These are phyloP conservation scores for Promerops cafer DNA, from an alignment of 2,113 vertebrate genomes.

Conservation along the genomic window DNA sequence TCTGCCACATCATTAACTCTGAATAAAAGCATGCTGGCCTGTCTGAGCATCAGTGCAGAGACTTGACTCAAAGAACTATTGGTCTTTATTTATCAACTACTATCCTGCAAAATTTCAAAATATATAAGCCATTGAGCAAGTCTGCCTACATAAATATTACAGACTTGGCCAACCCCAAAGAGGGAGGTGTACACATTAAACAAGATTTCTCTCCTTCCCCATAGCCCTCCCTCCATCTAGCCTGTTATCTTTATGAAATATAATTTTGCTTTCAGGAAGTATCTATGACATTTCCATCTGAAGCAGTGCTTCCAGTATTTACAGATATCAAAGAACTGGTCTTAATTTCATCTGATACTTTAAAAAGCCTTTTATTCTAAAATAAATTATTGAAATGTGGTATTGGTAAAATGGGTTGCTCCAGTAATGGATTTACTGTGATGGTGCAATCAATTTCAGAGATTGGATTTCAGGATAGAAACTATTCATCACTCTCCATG, in stretches of 20 bases:
- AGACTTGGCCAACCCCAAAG: neutral
- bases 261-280: conserved; percentile 57
- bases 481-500: conserved; percentile 58
- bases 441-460: conserved; percentile 58
- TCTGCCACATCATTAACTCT: neutral
- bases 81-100: neutral
- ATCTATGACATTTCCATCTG: conserved; percentile 11
- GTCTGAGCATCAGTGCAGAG: neutral
- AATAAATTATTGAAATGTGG: conserved; percentile 66
- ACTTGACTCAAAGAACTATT: neutral
- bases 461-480: conserved; percentile 63
- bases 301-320: conserved; percentile 59
- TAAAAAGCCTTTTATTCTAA: conserved; percentile 66
- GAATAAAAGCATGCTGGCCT: neutral
- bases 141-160: neutral
- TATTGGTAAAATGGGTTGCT: conserved; percentile 37
- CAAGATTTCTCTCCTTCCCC: neutral
- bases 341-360: conserved; percentile 64
- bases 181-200: neutral
- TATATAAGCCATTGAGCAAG: neutral
- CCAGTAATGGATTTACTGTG: conserved; percentile 61
- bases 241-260: conserved; percentile 31
- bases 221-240: neutral
- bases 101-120: neutral
- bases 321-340: conserved; percentile 53